A percentile compares a stretch with the other conserved stretches of the same genome.
Evolutionary conservation across 2,888 invertebrate genomes (phyloP).

Genomic region (Dicyrtoma fusca): DNA sequence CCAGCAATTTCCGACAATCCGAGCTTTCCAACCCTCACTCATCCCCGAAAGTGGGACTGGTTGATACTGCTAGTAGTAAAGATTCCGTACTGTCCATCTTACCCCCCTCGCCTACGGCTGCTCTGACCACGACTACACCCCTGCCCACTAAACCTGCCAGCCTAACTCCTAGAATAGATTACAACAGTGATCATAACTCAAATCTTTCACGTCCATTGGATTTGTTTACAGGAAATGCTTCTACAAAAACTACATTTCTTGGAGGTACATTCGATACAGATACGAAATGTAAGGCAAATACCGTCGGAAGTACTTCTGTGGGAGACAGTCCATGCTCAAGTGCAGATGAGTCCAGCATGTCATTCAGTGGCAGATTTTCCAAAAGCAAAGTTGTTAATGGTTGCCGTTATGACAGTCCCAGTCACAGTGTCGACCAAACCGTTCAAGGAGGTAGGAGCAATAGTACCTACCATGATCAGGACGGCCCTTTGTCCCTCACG

Average conservation of each 20-base stretch:
- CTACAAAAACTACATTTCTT: not conserved
- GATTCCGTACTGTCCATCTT: too few species aligned
- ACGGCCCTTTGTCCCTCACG: constrained; percentile 43
- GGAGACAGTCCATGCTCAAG: constrained; percentile 46
- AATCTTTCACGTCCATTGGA: constrained; percentile 8
- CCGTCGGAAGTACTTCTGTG: constrained; percentile 23
- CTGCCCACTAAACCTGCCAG: too few species aligned
- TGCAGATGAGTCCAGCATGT: constrained; percentile 44
- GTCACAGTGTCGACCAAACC: not conserved
- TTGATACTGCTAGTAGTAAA: too few species aligned
- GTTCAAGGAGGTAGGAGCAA: not conserved
- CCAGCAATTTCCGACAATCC: too few species aligned
- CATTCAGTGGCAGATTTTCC: not conserved
- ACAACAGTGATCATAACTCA: not conserved
- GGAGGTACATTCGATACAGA: too few species aligned
- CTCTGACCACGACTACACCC: too few species aligned
- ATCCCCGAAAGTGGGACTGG: too few species aligned
- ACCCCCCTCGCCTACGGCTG: too few species aligned
- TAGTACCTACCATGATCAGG: not conserved
- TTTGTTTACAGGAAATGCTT: constrained; percentile 1
- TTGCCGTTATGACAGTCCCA: not conserved
- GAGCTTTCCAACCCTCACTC: too few species aligned
- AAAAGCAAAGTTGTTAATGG: not conserved
- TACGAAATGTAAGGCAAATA: not conserved
- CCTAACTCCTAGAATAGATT: too few species aligned